Percentiles rank a stretch among this genome's conserved stretches.
These are phyloP conservation scores for Astreopora myriophthalma DNA, from an alignment of 64 coral and sea anemone genomes.

Conservation along the genomic window DNA sequence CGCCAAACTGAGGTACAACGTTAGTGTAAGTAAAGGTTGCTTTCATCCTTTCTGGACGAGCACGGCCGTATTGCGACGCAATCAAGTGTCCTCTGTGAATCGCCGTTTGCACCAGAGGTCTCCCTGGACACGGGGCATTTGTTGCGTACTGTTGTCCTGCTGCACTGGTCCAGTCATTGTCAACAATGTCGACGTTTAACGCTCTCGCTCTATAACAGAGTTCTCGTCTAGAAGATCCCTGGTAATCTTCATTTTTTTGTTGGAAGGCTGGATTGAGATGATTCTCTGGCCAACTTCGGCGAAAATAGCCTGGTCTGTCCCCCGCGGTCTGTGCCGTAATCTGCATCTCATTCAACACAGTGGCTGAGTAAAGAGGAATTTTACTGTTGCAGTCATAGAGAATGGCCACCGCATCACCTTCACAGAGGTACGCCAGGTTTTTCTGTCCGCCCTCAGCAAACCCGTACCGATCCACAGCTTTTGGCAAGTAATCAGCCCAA, in stretches of 20 bases:
- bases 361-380: conserved; percentile 17
- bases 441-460: no score
- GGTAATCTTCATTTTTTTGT: neutral
- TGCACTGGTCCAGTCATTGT: neutral
- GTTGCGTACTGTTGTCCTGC: no score
- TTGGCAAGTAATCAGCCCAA: neutral
- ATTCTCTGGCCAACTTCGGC: neutral
- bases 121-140: no score
- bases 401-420: neutral
- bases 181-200: neutral
- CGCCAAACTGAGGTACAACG: neutral
- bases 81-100: conserved; percentile 28
- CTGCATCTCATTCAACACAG: neutral
- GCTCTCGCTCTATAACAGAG: neutral
- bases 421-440: conserved; percentile 28
- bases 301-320: neutral
- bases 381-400: neutral
- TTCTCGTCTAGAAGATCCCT: neutral
- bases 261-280: neutral
- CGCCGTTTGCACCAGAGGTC: neutral
- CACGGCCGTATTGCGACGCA: neutral
- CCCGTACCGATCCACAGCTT: neutral
- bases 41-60: neutral
- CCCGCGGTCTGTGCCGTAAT: neutral
- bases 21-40: conserved; percentile 27